These are phyloP conservation scores for Piezodorus guildinii DNA, from an alignment of 1,140 invertebrate genomes.

Conservation along the genomic window DNA sequence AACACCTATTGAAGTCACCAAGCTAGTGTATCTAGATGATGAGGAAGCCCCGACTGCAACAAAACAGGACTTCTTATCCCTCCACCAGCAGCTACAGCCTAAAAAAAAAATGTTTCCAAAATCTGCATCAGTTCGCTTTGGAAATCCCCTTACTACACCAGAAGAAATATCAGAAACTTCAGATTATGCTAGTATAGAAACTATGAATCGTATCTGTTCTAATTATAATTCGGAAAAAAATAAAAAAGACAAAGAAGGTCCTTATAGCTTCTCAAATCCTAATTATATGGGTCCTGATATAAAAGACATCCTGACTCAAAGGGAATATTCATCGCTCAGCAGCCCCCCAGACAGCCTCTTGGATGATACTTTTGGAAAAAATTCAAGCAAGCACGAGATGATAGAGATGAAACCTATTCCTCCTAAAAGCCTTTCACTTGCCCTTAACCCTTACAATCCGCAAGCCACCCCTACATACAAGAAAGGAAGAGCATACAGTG, in stretches of 20 bases:
- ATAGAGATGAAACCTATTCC: slow-evolving; percentile 33
- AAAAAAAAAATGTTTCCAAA: slow-evolving; percentile 38
- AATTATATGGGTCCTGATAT: slow-evolving; percentile 58
- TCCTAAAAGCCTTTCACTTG: slow-evolving; percentile 34
- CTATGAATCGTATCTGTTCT: slow-evolving; percentile 41
- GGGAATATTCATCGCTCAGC: slow-evolving; percentile 29
- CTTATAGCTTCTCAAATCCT: slow-evolving; percentile 46
- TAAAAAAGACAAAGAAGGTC: slow-evolving; percentile 26
- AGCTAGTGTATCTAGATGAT: slow-evolving; percentile 56
- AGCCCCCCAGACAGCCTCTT: slow-evolving; percentile 32
- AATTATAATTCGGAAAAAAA: slow-evolving; percentile 33
- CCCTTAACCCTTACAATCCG: slow-evolving; percentile 27
- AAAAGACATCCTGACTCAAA: slow-evolving; percentile 33
- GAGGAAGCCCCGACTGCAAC: slow-evolving; percentile 34
- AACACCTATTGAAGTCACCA: slow-evolving; percentile 53
- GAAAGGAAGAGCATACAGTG: slow-evolving; percentile 39
- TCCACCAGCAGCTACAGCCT: slow-evolving; percentile 31
- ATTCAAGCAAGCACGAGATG: slow-evolving; percentile 29
- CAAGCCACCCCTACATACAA: slow-evolving; percentile 30
- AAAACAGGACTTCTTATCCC: slow-evolving; percentile 28
- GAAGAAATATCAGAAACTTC: slow-evolving; percentile 55
- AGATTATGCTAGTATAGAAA: slow-evolving; percentile 64
- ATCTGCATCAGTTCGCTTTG: slow-evolving; percentile 49
- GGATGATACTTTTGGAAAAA: slow-evolving; percentile 30
- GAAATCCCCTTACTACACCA: slow-evolving; percentile 39